Evolutionary conservation across 2,888 invertebrate genomes (phyloP), one percentile per base, ranked within the genome.

Genomic region (Noctua comes): DNA sequence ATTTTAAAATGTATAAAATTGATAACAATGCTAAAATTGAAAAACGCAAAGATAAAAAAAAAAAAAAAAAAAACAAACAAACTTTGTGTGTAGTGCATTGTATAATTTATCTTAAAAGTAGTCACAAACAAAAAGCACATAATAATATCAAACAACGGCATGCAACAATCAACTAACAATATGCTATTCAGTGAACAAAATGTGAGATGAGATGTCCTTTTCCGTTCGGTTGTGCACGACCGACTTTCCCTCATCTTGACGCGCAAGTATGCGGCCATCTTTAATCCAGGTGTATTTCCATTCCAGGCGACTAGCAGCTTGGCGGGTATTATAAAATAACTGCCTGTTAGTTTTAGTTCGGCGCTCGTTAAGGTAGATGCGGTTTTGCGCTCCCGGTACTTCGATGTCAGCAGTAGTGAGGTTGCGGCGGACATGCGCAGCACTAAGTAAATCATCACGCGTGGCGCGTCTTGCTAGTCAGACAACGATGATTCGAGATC

Each of bases 201-300:
- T 36, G 5, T 31, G 31, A 31, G 31, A 31, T 31, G 43, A 18
- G n/a, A 68, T 68, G 4, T 43, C 66, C 27, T 43, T 54, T 54
- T 54, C 54, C 54, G 10, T 24, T 8, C 54, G 54, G 21, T 24
- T 54, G 54, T 54, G 24, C 54, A 69, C 51, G 5, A 36, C 51
- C 10, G 48, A 7, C 31, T 51, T 69, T 36, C 51, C 51, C 16
- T 69, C 31, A 36, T 11, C 27, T 68, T 21, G 46, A 69, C 48
- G 48, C 16, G 48, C 31, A 36, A 51, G 51, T 36, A 51, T 69
- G 51, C 69, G 69, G 18, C 69, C 69, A 69, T 69, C 40, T n/a
- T 40, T n/a, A 40, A n/a, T 51, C 51, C 48, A 69, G 43, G 11
- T 24, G 21, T 54, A 54, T 54, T 54, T 54, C 24, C 54, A 54